Base-by-base conservation (phyloP, 2,797 vertebrate genomes). In the Urosaurus nigricauda region DNA sequence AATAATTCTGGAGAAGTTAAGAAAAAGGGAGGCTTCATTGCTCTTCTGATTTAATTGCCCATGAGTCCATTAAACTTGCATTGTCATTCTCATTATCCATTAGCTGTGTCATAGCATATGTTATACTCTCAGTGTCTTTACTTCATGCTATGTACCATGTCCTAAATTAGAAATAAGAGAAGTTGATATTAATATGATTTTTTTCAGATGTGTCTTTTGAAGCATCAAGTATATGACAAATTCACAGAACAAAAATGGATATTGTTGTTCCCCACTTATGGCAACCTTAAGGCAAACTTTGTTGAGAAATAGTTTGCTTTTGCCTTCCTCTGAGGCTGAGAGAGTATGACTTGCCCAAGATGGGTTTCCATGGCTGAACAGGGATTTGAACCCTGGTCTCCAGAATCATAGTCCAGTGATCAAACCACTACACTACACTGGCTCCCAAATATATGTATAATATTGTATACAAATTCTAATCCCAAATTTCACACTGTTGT, bases 11-110 rank as follows among this genome's bases (percentile, higher is more conserved):
- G 79, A 86, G 11, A 85, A 47, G 5, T 70, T 53, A 68, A 83
- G 58, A 77, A n/a, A 73, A 56, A 56, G 88, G 21, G 63, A 86
- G 1, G 51, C 12, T 26, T 93, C 1, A 0, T 79, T n/a, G 53
- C 68, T 60, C 84, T 91, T 84, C 91, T 35, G 80, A 8, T 84
- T 92, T 86, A 80, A 32, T 83, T 94, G 93, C 83, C 13, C 53
- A 56, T 35, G 65, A 32, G 73, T 79, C 51, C 84, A 40, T 3
- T 85, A 75, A 0, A 0, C 83, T 85, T 82, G 26, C 17, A 43
- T n/a, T 85, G 35, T 65, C 71, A 51, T 35, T 90, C 89, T 89
- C 84, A 81, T 5, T 58, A 4, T 77, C 73, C 85, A 70, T 89
- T 91, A 47, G 4, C n/a, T 17, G 11, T 37, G 73, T 68, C 58